Percentiles rank a stretch among this genome's conserved stretches.
Conservation (phyloP, 2,888 invertebrate genomes). For the Teleiodes luculella region DNA sequence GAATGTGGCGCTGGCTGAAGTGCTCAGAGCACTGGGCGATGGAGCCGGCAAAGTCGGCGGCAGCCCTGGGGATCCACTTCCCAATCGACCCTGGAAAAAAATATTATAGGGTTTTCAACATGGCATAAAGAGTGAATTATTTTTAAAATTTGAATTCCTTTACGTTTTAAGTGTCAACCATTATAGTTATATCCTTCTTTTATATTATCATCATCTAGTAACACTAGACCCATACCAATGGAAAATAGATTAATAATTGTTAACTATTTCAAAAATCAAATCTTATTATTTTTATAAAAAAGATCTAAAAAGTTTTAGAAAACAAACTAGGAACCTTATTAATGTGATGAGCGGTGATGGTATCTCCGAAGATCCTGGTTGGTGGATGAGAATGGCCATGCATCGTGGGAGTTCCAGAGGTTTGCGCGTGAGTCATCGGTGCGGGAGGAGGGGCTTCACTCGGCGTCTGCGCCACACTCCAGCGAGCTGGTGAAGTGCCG, state of each 20-base stretch:
- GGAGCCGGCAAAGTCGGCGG: constrained; percentile 86
- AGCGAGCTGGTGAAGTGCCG: constrained; percentile 66
- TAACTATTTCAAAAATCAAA: no score
- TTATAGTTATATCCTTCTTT: no score
- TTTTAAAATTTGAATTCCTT: no score
- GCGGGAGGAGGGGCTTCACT: constrained; percentile 67
- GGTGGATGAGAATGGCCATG: constrained; percentile 75
- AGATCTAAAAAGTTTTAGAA: not conserved
- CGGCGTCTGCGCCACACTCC: constrained; percentile 66
- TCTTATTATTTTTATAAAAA: no score
- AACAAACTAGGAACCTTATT: constrained; percentile 46
- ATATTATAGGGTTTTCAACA: no score
- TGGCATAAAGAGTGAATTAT: no score
- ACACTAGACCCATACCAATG: no score
- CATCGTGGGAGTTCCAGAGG: constrained; percentile 51
- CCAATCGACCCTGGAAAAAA: constrained; percentile 58
- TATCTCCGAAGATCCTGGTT: constrained; percentile 86
- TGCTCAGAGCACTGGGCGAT: constrained; percentile 80
- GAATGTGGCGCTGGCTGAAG: constrained; percentile 82
- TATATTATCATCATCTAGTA: no score
- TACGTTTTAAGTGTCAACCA: no score
- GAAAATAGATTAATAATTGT: not conserved
- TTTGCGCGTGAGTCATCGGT: constrained; percentile 65
- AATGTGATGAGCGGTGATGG: constrained; percentile 73
- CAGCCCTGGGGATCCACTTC: constrained; percentile 79